Conservation (phyloP, 2,888 invertebrate species). For the Schizotus pectinicornis region DNA sequence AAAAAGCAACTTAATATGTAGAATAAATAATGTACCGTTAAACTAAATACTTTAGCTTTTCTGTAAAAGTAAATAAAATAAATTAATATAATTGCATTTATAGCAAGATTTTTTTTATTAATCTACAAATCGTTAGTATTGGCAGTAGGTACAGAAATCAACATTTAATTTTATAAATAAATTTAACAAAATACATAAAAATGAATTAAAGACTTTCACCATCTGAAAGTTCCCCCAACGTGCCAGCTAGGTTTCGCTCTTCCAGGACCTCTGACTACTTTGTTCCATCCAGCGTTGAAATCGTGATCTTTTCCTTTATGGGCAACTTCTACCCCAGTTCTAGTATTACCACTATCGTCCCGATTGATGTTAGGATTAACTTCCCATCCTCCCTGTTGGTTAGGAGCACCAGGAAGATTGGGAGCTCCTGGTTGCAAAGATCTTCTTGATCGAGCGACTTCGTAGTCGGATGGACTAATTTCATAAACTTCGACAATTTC, state of each 20-base stretch:
- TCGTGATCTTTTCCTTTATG: conserved; percentile 30
- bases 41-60: no score
- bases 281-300: conserved; percentile 31
- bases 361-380: conserved; percentile 20
- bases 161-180: no score
- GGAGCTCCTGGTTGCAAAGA: conserved; percentile 24
- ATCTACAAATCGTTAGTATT: no score
- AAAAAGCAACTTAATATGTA: no score
- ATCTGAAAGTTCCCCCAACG: conserved; percentile 30
- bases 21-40: no score
- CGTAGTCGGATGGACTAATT: not conserved
- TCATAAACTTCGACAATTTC: no score
- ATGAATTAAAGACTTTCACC: not conserved
- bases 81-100: no score
- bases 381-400: conserved; percentile 24
- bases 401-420: conserved; percentile 1
- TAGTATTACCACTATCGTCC: conserved; percentile 30
- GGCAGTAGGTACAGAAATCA: no score
- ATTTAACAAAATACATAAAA: no score
- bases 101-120: no score
- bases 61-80: no score
- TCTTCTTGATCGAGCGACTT: conserved; percentile 6
- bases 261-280: conserved; percentile 28
- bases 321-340: conserved; percentile 22
- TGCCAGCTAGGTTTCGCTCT: conserved; percentile 32